A percentile compares a stretch with the other conserved stretches of the same genome.
phyloP scores from a whole-genome alignment of 2,113 vertebrate genomes.

The Lonchura striata region DNA sequence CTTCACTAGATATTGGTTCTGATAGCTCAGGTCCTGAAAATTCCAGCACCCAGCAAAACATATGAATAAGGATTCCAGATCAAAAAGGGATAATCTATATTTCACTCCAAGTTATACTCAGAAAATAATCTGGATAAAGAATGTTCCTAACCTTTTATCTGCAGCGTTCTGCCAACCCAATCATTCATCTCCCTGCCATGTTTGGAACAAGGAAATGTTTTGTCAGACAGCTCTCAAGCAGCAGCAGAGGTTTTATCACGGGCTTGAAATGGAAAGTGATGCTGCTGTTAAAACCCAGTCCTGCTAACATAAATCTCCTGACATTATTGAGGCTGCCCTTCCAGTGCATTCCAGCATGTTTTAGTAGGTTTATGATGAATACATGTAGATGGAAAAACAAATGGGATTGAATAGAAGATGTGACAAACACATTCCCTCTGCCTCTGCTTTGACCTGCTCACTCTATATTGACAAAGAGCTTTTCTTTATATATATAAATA shows the following conservation, averaged over 20 bases:
- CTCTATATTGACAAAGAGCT: not conserved
- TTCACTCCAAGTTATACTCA: not conserved
- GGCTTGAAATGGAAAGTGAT: constrained; percentile 12
- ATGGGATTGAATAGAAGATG: constrained; percentile 4
- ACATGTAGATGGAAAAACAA: constrained; percentile 25
- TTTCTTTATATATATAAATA: not conserved
- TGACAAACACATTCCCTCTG: constrained; percentile 18
- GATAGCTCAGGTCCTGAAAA: not conserved
- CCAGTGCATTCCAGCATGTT: not conserved
- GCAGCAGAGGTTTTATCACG: constrained; percentile 36
- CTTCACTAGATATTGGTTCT: not conserved
- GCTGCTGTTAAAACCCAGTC: not conserved
- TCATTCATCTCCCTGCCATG: not conserved
- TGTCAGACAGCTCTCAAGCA: constrained; percentile 4
- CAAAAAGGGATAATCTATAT: not conserved
- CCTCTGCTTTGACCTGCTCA: not conserved
- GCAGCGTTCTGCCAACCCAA: not conserved
- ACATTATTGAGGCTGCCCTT: constrained; percentile 31
- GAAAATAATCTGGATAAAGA: not conserved
- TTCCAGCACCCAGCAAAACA: not conserved
- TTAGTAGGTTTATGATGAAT: constrained; percentile 44
- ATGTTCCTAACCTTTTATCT: not conserved
- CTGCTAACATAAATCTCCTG: constrained; percentile 24
- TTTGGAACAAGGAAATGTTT: constrained; percentile 39
- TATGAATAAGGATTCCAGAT: not conserved